Base-by-base conservation (phyloP, 2,888 invertebrate genomes). In the Spodoptera exigua region DNA sequence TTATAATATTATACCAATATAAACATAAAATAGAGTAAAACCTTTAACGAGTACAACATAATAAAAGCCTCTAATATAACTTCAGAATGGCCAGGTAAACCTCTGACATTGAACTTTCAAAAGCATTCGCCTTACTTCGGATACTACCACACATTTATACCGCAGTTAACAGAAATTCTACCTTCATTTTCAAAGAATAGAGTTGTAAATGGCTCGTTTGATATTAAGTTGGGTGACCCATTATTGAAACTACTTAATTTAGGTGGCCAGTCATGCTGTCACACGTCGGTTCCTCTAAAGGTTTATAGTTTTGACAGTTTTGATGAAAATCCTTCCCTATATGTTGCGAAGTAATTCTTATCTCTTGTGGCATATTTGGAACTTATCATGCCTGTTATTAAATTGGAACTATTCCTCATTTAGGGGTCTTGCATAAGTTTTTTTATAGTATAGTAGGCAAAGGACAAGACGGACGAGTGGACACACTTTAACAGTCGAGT, bases 41-140 rank as follows among this genome's bases (percentile, higher is more conserved):
- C 46, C 32, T n/a, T 41, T 21, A 53, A 14, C 9, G 17, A 21
- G 13, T 48, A 52, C 36, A 47, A 49, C n/a, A n/a, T n/a, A 60
- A 63, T 61, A 63, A 69, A 72, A 76, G 61, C 70, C 39, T 69
- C 45, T 61, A 60, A 60, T 55, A 57, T 46, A 55, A 72, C 53
- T 62, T 55, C 11, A n/a, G 40, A 58, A 57, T 52, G 41, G 53
- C 32, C 55, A 69, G 70, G 74, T 76, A 61, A 73, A 57, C 39
- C 68, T 46, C 56, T 64, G 64, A 64, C 70, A 69, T 74, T 69
- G 61, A 76, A 76, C 56, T 74, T 74, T 74, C 61, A 45, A 52
- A 60, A 73, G 69, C 45, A 59, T 53, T 51, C 47, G 37, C 51
- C 32, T 52, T 35, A 51, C 55, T 52, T 34, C 16, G n/a, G 16